Evolutionary conservation across 2,888 invertebrate genomes (phyloP), one percentile per base, ranked within the genome.

Genomic region (Halocaridina rubra): DNA sequence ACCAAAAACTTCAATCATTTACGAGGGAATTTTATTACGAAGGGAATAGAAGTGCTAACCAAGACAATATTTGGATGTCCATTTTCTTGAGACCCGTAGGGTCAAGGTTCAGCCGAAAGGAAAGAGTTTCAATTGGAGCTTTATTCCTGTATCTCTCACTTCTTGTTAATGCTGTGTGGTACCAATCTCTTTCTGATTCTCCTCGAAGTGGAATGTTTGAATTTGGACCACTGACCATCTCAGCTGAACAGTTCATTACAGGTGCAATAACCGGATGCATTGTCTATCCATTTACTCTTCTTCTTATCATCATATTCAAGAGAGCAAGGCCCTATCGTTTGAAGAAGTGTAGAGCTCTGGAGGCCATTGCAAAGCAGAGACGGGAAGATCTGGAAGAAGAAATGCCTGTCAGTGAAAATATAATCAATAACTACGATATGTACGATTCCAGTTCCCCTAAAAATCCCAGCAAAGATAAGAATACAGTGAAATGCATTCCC

Each of bases 51-150:
- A 90, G 91, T 71, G 89, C 92, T 4, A 90, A 91, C 19, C 92
- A 93, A 86, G 92, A 91, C 8, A 92, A 92, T 89, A 89, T 92
- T 59, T 92, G 92, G 92, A 91, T 92, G 89, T 92, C 92, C 1
- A 91, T 93, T 3, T 91, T 93, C 81, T 90, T 91, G 30, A 89
- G 92, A 22, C 92, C 92, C 2, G 91, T 91, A 0, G 90, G 91
- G 57, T 91, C 91, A 75, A 89, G 92, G 32, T 92, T 92, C 89
- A 91, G 92, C 0, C 89, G 92, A 16, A 91, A 91, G 13, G 91
- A 92, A 89, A 89, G 92, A 24, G 91, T 92, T 4, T 91, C 91
- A 24, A 92, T 91, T 88, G 92, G 92, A 81, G 90, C 92, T 77
- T 90, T 91, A 67, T 90, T 92, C 80, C 90, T 93, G n/a, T 92